A percentile compares a stretch with the other conserved stretches of the same genome.
Conservation (phyloP, 37 sponge, comb jelly and placozoan genomes). For the Mnemiopsis leidyi region DNA sequence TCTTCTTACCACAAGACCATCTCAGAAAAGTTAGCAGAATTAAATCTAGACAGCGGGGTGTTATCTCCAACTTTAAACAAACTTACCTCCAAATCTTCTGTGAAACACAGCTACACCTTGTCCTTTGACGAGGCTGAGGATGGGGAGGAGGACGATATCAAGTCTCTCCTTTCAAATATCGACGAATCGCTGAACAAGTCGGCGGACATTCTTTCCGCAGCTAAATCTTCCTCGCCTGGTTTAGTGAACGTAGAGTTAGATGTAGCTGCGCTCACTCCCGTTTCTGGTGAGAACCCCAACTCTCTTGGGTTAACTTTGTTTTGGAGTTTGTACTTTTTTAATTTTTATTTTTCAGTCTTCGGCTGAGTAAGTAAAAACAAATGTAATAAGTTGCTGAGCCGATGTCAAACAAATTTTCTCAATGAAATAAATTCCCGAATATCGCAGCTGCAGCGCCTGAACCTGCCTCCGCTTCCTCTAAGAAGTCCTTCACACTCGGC, state of each 20-base stretch:
- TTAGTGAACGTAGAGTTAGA: slow-evolving; percentile 11
- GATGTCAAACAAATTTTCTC: no score
- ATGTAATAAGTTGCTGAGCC: no score
- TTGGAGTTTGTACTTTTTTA: no score
- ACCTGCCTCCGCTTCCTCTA: neutral
- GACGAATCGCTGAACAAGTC: slow-evolving; percentile 31
- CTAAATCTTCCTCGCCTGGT: neutral
- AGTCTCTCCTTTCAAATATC: slow-evolving; percentile 6
- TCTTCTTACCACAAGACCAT: neutral
- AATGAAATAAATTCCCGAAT: no score
- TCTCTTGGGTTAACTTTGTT: no score
- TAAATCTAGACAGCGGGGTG: neutral
- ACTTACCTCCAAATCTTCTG: neutral
- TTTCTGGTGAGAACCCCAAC: neutral
- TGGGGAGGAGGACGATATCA: neutral
- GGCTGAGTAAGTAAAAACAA: no score
- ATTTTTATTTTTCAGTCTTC: no score
- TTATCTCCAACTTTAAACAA: neutral
- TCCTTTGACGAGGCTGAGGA: slow-evolving; percentile 60
- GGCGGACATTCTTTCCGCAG: neutral
- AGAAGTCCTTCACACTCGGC: neutral
- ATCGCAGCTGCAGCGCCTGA: neutral
- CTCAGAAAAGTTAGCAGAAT: slow-evolving; percentile 35
- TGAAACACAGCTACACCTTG: slow-evolving; percentile 55
- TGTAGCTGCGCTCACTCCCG: slow-evolving; percentile 23